Base-by-base conservation (phyloP, 2,888 invertebrate species). In the Napeogenes inachia region DNA sequence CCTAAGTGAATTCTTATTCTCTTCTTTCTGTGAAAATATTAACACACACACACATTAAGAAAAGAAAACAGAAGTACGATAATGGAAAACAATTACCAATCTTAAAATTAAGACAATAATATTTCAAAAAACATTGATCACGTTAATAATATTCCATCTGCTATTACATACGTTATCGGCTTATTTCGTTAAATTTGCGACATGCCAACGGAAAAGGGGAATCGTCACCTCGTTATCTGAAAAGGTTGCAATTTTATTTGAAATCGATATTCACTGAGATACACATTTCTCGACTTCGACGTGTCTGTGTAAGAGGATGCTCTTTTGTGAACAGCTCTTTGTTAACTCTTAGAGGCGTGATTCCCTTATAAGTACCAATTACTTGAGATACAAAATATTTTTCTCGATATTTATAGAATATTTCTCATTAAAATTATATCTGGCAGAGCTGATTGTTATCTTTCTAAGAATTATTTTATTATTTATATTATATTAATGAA, bases 171-270 rank as follows among this genome's bases (percentile, higher is more conserved):
- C 84, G 89, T 89, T 89, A 89, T 88, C 85, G 83, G 82, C 86
- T 88, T 89, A 89, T 90, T 89, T 88, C 85, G 84, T 84, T 89
- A 89, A 88, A 89, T 88, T 88, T 82, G 76, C 81, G 80, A 83
- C 82, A 78, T 77, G 76, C 71, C 76, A 13, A 78, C 82, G 82
- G 82, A 83, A 86, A 87, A 85, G 84, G 87, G 88, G 84, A 86
- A 88, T 85, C 81, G 87, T 86, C 88, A 86, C 87, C 89, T 90
- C 89, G 89, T 90, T 90, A 90, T 89, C 85, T 84, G 83, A 85
- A 88, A 90, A 90, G 87, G 90, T 88, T 90, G 89, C 89, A 89
- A 89, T 89, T 89, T 89, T 89, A 90, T 90, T 87, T 87, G 90
- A 89, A 90, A 90, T 90, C 90, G 90, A 90, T 90, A 90, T 87